Evolutionary conservation across 1,140 invertebrate species (phyloP).

Genomic region (Himalopsyche phryganea): DNA sequence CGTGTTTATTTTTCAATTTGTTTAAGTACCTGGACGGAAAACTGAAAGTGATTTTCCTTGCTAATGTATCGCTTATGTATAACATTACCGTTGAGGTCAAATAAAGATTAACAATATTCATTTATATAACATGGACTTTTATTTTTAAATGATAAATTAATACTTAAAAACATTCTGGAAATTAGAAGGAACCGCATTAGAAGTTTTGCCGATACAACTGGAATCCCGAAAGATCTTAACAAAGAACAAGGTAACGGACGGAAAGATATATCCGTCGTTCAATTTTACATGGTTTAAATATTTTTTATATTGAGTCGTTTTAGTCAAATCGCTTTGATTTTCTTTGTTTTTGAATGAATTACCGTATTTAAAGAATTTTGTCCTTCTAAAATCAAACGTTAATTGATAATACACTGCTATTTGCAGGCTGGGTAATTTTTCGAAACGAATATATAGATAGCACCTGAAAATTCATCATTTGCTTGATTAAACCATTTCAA

Average conservation of each 20-base stretch:
- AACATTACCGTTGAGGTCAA: constrained; percentile 13
- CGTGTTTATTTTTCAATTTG: constrained; percentile 3
- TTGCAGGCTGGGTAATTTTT: no score
- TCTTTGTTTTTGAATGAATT: no score
- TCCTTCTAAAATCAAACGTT: no score
- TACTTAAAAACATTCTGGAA: not conserved
- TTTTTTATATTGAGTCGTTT: no score
- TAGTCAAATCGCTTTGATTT: no score
- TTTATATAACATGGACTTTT: constrained; percentile 16
- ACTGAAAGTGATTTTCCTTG: constrained; percentile 4
- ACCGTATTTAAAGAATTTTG: no score
- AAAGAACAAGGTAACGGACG: no score
- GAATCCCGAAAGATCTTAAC: no score
- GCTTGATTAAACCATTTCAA: not conserved
- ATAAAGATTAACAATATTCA: constrained; percentile 18
- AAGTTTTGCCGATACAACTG: not conserved
- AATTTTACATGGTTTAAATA: no score
- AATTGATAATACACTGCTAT: no score
- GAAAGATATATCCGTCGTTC: no score
- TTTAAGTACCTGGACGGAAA: constrained; percentile 5
- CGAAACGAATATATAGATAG: not conserved
- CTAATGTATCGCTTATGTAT: constrained; percentile 15
- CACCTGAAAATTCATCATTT: not conserved
- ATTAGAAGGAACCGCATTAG: not conserved
- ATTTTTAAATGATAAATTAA: constrained; percentile 6